A percentile compares a stretch with the other conserved stretches of the same genome.
phyloP scores from a whole-genome alignment of 1,140 invertebrate species.

The Neodiprion lecontei region DNA sequence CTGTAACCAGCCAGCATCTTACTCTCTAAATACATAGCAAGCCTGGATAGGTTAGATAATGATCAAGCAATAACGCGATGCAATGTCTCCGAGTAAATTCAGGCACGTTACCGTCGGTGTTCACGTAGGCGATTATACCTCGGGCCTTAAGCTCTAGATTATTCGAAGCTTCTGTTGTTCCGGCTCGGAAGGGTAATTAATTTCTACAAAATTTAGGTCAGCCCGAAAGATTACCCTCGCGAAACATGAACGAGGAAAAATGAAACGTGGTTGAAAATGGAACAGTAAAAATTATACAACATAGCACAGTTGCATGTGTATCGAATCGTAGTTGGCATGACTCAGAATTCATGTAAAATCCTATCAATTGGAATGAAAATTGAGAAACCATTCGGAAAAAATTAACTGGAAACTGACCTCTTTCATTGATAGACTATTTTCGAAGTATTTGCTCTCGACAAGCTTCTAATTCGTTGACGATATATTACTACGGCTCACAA shows the following conservation, averaged over 20 bases:
- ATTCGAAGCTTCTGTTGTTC: background rate
- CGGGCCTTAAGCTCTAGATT: constrained; percentile 2
- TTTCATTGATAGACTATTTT: background rate
- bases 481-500: background rate
- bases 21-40: background rate
- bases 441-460: background rate
- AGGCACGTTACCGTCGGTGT: background rate
- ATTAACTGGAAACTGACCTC: too few species aligned
- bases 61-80: background rate
- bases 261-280: background rate
- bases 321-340: background rate
- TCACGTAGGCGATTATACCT: background rate
- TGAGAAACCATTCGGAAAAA: too few species aligned
- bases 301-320: background rate
- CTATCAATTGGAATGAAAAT: too few species aligned
- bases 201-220: constrained; percentile 1
- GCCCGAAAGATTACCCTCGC: background rate
- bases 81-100: background rate
- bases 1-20: background rate
- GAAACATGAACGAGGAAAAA: too few species aligned
- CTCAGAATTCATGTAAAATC: too few species aligned
- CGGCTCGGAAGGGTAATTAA: background rate
- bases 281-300: background rate
- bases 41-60: background rate
- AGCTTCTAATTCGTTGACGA: background rate